Evolutionary conservation across 1,140 invertebrate genomes (phyloP), one percentile per base, ranked within the genome.

Genomic region (Drosophila repleta): DNA sequence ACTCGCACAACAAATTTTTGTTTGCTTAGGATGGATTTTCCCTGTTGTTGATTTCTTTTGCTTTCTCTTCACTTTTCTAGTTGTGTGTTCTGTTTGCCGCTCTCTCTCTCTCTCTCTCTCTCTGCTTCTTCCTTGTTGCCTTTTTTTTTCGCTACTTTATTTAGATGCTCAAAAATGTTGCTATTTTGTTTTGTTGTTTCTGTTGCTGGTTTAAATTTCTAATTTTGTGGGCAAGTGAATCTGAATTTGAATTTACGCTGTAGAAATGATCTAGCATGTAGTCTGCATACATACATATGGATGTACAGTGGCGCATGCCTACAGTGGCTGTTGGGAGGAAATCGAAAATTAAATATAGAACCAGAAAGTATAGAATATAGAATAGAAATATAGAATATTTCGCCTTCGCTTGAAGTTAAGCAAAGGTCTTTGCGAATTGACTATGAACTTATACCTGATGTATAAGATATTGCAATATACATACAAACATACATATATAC

Each of bases 171-270:
- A 77, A 85, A 80, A 82, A 82, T 87, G 63, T 55, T 85, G 81
- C 66, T 65, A 62, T 83, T 75, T 77, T 68, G 41, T 81, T 68
- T 37, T 45, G 11, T 26, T 57, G 60, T 43, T 74, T 55, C 24
- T 43, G 11, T 20, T 57, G 49, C 76, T 76, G 73, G 72, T 85
- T 84, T 69, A 80, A 85, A 75, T 85, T 85, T 85, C 82, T 85
- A 85, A 85, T 85, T 85, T 85, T 85, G 80, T 85, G 81, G 81
- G 83, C 82, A 87, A 87, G 83, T 85, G 82, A 87, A 82, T 88
- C 82, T 87, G 82, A 85, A 85, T 87, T 84, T 79, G 64, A 79
- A 84, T 83, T 84, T 84, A 53, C 71, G 61, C 66, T 52, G 52
- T 68, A 71, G 80, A 61, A 88, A 81, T 79, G 67, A 88, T 78